These are phyloP conservation scores for Scotopteryx bipunctaria DNA, from an alignment of 2,888 invertebrate species.

Conservation along the genomic window DNA sequence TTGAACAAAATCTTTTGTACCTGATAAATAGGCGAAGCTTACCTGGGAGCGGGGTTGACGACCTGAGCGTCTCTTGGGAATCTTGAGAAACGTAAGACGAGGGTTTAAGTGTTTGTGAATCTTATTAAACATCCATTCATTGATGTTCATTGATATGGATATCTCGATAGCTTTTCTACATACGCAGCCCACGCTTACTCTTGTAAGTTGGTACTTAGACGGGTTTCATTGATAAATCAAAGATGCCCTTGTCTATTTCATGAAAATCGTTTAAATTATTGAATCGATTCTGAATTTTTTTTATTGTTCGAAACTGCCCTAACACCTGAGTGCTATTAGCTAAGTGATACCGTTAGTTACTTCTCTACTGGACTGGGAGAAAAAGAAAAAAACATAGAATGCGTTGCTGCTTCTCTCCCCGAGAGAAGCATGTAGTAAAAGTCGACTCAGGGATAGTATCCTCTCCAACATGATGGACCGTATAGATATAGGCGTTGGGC, in stretches of 20 bases:
- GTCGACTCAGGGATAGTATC: too few relatives aligned
- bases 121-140: conserved; percentile 11
- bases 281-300: too few relatives aligned
- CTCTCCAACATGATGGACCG: too few relatives aligned
- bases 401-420: too few relatives aligned
- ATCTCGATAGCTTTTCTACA: background rate
- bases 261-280: background rate
- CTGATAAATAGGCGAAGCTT: conserved; percentile 2
- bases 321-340: too few relatives aligned
- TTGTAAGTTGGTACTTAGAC: background rate
- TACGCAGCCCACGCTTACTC: background rate
- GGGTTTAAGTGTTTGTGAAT: conserved; percentile 5
- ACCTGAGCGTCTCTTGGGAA: conserved; percentile 4
- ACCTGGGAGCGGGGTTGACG: conserved; percentile 13
- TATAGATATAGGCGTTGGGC: too few relatives aligned
- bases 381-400: too few relatives aligned
- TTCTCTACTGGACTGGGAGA: too few relatives aligned
- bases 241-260: background rate
- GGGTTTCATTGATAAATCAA: background rate
- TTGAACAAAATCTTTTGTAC: conserved; percentile 14
- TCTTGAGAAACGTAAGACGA: background rate
- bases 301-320: too few relatives aligned
- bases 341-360: too few relatives aligned
- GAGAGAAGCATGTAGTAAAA: too few relatives aligned
- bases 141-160: conserved; percentile 6